These are phyloP conservation scores for Halesus radiatus DNA, from an alignment of 1,140 invertebrate species.

Conservation along the genomic window DNA sequence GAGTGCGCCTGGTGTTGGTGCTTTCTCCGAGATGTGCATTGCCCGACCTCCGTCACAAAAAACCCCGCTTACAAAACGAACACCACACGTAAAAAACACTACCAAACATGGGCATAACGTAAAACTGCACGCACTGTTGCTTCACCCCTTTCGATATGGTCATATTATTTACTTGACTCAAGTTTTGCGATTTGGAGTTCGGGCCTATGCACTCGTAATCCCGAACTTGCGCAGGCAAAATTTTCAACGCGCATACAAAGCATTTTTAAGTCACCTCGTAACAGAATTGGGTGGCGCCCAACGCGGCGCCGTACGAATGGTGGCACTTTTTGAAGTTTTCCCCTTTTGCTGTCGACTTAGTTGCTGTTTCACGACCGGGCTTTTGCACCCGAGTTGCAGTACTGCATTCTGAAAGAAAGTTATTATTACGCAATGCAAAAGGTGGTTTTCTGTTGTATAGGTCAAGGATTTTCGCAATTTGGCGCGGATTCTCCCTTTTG, in stretches of 20 bases:
- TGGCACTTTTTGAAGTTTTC: not conserved
- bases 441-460: not conserved
- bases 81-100: not conserved
- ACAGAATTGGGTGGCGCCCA: not conserved
- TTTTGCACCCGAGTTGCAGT: not conserved
- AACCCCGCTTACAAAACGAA: not conserved
- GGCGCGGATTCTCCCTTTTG: not conserved
- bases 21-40: constrained; percentile 28
- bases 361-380: not conserved
- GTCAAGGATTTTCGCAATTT: not conserved
- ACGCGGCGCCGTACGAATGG: too few species aligned
- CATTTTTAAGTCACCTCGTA: not conserved
- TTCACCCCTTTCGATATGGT: not conserved
- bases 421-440: constrained; percentile 6
- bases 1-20: not conserved
- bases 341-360: not conserved
- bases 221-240: not conserved
- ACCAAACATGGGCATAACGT: not conserved
- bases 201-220: constrained; percentile 35
- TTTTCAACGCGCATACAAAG: not conserved
- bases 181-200: not conserved
- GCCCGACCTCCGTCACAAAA: not conserved
- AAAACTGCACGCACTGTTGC: not conserved
- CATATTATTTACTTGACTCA: not conserved
- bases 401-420: not conserved